Conservation (phyloP, 2,797 vertebrate species). For the Diplodus puntazzo region DNA sequence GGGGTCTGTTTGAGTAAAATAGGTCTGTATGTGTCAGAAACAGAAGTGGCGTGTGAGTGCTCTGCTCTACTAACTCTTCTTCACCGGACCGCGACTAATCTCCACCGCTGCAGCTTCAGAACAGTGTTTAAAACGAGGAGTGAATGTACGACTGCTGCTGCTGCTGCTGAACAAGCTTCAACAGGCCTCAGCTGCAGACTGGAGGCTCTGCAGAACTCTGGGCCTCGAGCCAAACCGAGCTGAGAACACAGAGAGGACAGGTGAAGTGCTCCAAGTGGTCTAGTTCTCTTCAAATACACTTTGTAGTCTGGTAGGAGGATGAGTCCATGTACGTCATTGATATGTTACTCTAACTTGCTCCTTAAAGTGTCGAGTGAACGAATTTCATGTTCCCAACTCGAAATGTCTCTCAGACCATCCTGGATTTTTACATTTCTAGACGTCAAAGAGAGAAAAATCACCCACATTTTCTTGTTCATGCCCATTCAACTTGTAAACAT, state of each 20-base stretch:
- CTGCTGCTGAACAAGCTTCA: conserved; percentile 22
- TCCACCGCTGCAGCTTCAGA: background rate
- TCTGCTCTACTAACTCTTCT: conserved; percentile 19
- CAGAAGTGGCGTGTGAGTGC: background rate
- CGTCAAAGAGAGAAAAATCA: too few relatives aligned
- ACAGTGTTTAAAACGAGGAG: too few relatives aligned
- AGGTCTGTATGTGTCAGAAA: conserved; percentile 44
- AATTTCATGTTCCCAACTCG: too few relatives aligned
- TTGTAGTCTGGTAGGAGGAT: too few relatives aligned
- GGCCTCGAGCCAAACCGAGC: conserved; percentile 15
- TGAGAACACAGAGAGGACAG: background rate
- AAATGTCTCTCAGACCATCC: too few relatives aligned
- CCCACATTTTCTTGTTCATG: too few relatives aligned
- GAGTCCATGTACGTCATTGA: too few relatives aligned
- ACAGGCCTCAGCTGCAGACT: conserved; percentile 15
- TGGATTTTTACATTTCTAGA: too few relatives aligned
- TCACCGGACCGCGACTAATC: background rate
- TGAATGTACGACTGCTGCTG: background rate
- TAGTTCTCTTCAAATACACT: conserved; percentile 46
- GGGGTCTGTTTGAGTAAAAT: background rate
- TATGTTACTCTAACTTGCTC: too few relatives aligned
- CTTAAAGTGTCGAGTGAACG: too few relatives aligned
- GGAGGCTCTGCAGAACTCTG: background rate
- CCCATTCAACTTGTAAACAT: too few relatives aligned
- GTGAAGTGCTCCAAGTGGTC: background rate